phyloP scores from a whole-genome alignment of 2,888 invertebrate genomes.

The Campoplex capitator region DNA sequence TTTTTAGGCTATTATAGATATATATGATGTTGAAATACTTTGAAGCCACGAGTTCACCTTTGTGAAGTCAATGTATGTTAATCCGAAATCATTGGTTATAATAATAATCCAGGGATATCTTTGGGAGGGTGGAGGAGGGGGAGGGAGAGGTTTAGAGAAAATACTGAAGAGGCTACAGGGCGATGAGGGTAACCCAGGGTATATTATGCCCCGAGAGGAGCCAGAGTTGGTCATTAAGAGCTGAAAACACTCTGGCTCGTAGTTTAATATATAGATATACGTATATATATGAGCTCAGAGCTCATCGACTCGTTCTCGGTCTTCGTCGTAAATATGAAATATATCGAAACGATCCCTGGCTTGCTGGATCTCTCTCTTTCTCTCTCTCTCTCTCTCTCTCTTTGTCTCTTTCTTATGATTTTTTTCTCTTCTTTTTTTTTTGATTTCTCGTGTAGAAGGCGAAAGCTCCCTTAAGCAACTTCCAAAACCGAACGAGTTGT shows the following conservation, averaged over 20 bases:
- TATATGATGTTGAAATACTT: constrained; percentile 43
- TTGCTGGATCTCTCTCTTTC: constrained; percentile 23
- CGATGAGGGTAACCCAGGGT: constrained; percentile 73
- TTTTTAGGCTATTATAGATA: not conserved
- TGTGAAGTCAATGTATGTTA: constrained; percentile 84
- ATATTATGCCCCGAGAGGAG: constrained; percentile 52
- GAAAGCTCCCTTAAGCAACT: constrained; percentile 7
- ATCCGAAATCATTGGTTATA: constrained; percentile 76
- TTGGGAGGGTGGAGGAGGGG: constrained; percentile 66
- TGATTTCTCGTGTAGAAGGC: not conserved
- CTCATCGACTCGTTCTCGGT: constrained; percentile 73
- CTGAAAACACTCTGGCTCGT: constrained; percentile 62
- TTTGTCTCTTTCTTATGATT: constrained; percentile 18
- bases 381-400: not conserved
- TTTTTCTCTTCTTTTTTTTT: not conserved
- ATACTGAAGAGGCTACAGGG: constrained; percentile 36
- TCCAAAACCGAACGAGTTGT: not conserved
- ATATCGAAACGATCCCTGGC: constrained; percentile 76
- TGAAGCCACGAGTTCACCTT: constrained; percentile 46
- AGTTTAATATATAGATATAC: constrained; percentile 39
- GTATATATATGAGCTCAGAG: constrained; percentile 29
- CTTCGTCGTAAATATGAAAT: constrained; percentile 84
- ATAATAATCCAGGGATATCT: constrained; percentile 78
- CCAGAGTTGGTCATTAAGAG: constrained; percentile 66
- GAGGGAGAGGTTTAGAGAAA: constrained; percentile 70